Evolutionary conservation across 2,888 invertebrate genomes (phyloP).

Genomic region (Dolichopus griseipennis): DNA sequence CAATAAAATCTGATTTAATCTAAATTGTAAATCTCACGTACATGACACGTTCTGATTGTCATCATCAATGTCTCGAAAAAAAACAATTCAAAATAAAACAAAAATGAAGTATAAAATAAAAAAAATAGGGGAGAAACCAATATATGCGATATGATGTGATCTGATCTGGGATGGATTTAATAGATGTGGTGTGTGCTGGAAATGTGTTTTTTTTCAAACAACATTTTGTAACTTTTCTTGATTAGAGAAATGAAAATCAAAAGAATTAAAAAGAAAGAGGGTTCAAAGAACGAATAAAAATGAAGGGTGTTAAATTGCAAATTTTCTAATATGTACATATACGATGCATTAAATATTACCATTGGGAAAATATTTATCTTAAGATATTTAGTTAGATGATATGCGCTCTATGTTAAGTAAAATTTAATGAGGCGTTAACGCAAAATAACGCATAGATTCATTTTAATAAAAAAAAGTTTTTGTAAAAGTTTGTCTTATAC

Average conservation of each 20-base stretch:
- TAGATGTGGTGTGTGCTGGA: background rate
- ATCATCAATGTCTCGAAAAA: background rate
- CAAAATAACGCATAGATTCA: too few species aligned
- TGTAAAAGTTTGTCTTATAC: too few species aligned
- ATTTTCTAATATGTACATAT: background rate
- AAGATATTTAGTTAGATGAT: background rate
- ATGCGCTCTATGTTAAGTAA: background rate
- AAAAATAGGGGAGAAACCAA: too few species aligned
- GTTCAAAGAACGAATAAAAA: background rate
- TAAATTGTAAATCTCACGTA: conserved; percentile 1
- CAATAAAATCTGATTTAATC: background rate
- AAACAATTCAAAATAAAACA: too few species aligned
- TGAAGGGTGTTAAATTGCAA: background rate
- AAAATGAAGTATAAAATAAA: too few species aligned
- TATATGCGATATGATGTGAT: too few species aligned
- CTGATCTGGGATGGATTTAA: background rate
- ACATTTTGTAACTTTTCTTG: background rate
- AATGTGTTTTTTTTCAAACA: background rate
- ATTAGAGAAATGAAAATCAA: background rate
- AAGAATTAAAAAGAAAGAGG: background rate
- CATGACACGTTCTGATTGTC: background rate
- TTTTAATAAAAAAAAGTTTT: too few species aligned
- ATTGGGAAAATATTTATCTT: background rate
- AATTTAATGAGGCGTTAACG: background rate
- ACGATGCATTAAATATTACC: background rate